Base-by-base conservation (phyloP, 2,888 invertebrate genomes). In the Actias luna region DNA sequence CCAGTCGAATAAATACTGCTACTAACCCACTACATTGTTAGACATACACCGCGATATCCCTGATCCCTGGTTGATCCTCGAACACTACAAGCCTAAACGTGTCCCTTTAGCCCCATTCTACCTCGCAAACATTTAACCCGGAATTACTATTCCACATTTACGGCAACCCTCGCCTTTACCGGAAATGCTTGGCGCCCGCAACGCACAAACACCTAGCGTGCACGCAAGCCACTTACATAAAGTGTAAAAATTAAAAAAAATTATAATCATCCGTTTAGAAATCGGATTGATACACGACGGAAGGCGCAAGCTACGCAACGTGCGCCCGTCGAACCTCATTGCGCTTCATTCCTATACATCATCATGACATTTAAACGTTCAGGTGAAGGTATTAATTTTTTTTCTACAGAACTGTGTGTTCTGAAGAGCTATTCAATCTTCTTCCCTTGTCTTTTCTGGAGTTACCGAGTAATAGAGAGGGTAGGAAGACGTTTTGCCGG, bases 191-290 rank as follows among this genome's bases (percentile, higher is more conserved):
- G 10, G 22, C 7, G 22, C 46, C 22, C 8, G 10, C 46, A 22
- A 46, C 12, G 10, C 46, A 22, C 1, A 46, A 46, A 46, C 18
- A 22, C 46, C 46, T 18, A 46, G 46, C 8, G 8, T 1, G 46
- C 46, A 46, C 46, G 46, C 46, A 22, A 46, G 2, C 10, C 22
- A 22, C 46, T 46, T 22, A 10, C 10, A 42, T 35, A 58, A 35
- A 22, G 16, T 14, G 22, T 33, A 36, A 35, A 5, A 22, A 22
- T 35, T 22, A 33, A 22, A 8, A 58, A 58, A 58, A 58, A 33
- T n/a, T n/a, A 39, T n/a, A 39, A n/a, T 35, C 35, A 25, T 59
- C n/a, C 39, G 39, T 22, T 39, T 59, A 59, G 59, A 59, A 59
- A 59, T 59, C 59, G 39, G 16, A 0, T 33, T 59, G 29, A 59